Base-by-base conservation (phyloP, 2,888 invertebrate species). In the Chloroclysta siterata region DNA sequence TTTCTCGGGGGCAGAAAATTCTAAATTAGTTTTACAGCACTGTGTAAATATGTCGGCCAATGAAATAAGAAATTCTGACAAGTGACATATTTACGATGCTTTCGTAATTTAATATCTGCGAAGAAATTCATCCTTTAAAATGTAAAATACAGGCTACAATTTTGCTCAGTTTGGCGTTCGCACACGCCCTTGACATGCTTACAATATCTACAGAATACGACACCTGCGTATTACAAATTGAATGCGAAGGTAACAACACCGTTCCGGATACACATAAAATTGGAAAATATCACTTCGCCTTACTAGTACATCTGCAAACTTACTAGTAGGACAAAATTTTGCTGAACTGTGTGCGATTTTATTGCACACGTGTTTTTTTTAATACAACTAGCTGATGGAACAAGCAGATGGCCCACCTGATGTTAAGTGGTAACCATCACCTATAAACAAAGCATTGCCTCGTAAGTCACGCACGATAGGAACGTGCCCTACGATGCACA, bases 1-100 rank as follows among this genome's bases (percentile, higher is more conserved):
- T 67, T 58, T 53, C 64, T 63, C 41, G 14, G 46, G 41, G 53
- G 42, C 57, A 66, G 65, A 73, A 73, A 75, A 71, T 75, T 70
- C 67, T 54, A 67, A 68, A 71, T 73, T 67, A 52, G 61, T 55
- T 72, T 66, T 48, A 39, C 62, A 57, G 59, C 63, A 67, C 36
- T 14, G 53, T 14, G 51, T 44, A 65, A 66, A 53, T 53, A 66
- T 53, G 47, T 56, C 56, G 41, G 52, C 33, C n/a, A 44, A 52
- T 59, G 47, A 22, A 48, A 56, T 44, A 58, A 58, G 36, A 61
- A 57, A 28, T 60, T 56, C 47, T 48, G 50, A 44, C 51, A 61
- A 54, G 51, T 47, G 50, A 62, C 59, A 56, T 56, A 58, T 58
- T 55, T 33, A 59, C 29, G 56, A 52, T 33, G 28, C 39, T 42